These are phyloP conservation scores for Alethe castanea DNA, from an alignment of 2,113 vertebrate species.

Conservation along the genomic window DNA sequence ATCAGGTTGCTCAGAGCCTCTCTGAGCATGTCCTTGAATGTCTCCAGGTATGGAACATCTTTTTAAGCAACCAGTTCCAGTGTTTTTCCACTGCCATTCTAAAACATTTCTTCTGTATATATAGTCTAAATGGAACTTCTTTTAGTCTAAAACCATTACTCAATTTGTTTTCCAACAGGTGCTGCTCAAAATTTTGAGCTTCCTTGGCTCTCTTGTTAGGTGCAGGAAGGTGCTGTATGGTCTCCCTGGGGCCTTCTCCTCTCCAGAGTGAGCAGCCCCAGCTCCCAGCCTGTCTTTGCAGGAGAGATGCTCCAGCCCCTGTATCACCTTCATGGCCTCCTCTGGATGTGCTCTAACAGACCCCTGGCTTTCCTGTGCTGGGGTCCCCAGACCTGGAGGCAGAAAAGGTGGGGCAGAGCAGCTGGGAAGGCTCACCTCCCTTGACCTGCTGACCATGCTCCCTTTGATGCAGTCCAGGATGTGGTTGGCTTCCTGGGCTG, in stretches of 20 bases:
- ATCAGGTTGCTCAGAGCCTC: neutral
- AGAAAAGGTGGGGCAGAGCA: neutral
- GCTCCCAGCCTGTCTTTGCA: neutral
- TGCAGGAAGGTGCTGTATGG: neutral
- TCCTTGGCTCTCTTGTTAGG: neutral
- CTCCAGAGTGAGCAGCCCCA: neutral
- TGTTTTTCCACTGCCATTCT: neutral
- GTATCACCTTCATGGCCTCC: neutral
- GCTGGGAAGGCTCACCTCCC: neutral
- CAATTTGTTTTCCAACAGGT: neutral
- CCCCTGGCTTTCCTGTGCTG: neutral
- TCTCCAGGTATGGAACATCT: neutral
- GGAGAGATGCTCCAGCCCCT: neutral
- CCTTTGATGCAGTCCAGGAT: neutral
- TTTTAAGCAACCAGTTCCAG: neutral
- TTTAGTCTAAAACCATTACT: neutral
- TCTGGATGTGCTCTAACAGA: neutral
- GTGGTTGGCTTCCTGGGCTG: neutral
- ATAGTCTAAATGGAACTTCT: neutral
- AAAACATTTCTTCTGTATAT: neutral
- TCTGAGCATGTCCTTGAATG: neutral
- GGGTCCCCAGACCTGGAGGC: fast-evolving
- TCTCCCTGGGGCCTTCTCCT: neutral
- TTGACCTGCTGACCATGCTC: neutral
- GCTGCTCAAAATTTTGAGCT: neutral